phyloP scores from a whole-genome alignment of 2,888 invertebrate species.

The Pilophorus perplexus region DNA sequence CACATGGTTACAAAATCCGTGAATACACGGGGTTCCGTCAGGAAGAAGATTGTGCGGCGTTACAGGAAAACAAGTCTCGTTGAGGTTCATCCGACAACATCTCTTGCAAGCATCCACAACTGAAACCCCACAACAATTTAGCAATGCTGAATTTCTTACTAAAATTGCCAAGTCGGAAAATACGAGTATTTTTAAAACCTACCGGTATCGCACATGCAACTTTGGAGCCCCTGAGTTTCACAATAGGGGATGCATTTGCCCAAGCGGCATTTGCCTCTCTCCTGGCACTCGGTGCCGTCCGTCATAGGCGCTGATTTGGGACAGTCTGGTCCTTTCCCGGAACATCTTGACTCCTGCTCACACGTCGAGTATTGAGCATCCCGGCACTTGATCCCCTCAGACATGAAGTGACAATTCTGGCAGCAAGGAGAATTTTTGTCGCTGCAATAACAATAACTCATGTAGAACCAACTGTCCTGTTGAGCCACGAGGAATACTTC shows the following conservation, averaged over 20 bases:
- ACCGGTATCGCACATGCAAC: slow-evolving; percentile 96
- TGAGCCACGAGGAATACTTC: background rate
- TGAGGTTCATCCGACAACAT: slow-evolving; percentile 87
- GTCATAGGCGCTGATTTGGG: slow-evolving; percentile 83
- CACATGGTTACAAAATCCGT: slow-evolving; percentile 94
- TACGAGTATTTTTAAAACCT: too few species aligned
- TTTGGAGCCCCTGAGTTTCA: slow-evolving; percentile 86
- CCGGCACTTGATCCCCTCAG: slow-evolving; percentile 77
- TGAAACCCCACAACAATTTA: too few species aligned
- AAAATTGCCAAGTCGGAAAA: too few species aligned
- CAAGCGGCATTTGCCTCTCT: slow-evolving; percentile 82
- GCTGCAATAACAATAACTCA: slow-evolving; percentile 56
- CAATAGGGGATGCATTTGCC: slow-evolving; percentile 95
- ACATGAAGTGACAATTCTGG: slow-evolving; percentile 83
- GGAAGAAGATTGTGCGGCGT: slow-evolving; percentile 84
- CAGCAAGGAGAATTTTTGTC: slow-evolving; percentile 97
- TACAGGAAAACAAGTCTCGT: slow-evolving; percentile 88
- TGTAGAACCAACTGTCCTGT: too few species aligned
- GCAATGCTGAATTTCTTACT: too few species aligned
- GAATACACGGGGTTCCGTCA: slow-evolving; percentile 93
- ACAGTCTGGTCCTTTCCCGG: slow-evolving; percentile 76
- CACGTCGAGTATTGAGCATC: slow-evolving; percentile 89
- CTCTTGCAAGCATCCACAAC: slow-evolving; percentile 90
- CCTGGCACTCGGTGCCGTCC: slow-evolving; percentile 84
- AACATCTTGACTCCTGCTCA: slow-evolving; percentile 86